These are phyloP conservation scores for Halcyon leucocephala DNA, from an alignment of 2,797 vertebrate species.

Conservation along the genomic window DNA sequence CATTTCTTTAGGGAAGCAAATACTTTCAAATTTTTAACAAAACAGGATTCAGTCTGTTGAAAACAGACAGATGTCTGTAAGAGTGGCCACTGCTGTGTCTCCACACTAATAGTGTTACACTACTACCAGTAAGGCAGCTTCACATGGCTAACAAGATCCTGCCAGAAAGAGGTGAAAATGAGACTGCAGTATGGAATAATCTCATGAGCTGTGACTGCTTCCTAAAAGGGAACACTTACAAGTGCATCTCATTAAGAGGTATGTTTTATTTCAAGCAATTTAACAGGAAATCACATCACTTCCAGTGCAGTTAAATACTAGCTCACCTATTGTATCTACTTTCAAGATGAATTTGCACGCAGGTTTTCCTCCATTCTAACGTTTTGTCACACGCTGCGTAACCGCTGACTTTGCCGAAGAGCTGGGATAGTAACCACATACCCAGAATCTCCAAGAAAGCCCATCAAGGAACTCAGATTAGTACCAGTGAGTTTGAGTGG, in stretches of 20 bases:
- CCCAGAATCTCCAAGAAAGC: background rate
- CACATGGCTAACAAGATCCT: background rate
- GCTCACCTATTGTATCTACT: background rate
- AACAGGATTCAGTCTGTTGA: constrained; percentile 18
- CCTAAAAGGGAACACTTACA: background rate
- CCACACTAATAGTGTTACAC: background rate
- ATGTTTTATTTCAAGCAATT: constrained; percentile 20
- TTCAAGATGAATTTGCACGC: background rate
- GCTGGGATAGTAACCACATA: background rate
- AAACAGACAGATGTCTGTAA: constrained; percentile 51
- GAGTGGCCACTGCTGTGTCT: constrained; percentile 6
- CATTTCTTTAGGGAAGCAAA: constrained; percentile 48
- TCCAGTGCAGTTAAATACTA: background rate
- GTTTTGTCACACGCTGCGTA: background rate
- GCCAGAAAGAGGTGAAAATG: background rate
- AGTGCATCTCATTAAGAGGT: background rate
- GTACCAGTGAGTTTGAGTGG: fast-evolving
- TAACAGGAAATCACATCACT: background rate
- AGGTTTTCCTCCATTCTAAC: background rate
- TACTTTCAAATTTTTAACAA: constrained; percentile 41
- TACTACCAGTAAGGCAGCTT: background rate
- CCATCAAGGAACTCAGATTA: background rate
- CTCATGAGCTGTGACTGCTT: background rate
- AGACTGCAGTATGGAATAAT: background rate
- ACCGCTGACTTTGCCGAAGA: background rate